A percentile compares a stretch with the other conserved stretches of the same genome.
These are phyloP conservation scores for Megaptera novaeangliae DNA, from an alignment of 2,113 vertebrate species.

Conservation along the genomic window DNA sequence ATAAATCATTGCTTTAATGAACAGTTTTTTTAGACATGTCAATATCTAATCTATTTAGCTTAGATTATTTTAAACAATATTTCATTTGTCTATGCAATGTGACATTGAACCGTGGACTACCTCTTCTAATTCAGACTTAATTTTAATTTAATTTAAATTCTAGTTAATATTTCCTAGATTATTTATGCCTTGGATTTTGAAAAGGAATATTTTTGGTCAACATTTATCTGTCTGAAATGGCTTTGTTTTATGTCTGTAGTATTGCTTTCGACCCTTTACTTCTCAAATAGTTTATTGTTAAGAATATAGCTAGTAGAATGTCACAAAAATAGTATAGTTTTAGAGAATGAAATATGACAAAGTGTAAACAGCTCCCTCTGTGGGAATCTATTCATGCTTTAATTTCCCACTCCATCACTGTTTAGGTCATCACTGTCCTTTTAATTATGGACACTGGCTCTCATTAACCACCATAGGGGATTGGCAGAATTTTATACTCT, in stretches of 20 bases:
- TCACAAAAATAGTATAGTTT: background rate
- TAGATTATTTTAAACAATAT: background rate
- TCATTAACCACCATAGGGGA: rapidly evolving
- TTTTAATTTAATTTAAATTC: background rate
- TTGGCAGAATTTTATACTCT: background rate
- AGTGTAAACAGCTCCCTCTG: background rate
- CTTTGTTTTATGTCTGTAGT: background rate
- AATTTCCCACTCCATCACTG: background rate
- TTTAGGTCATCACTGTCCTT: background rate
- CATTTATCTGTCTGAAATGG: background rate
- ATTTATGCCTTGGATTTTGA: background rate
- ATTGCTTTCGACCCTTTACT: background rate
- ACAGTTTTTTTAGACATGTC: background rate
- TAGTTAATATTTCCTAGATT: background rate
- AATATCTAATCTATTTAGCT: background rate
- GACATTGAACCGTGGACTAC: background rate
- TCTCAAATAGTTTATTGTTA: background rate
- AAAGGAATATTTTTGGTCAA: background rate
- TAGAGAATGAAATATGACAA: background rate
- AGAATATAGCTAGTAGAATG: background rate
- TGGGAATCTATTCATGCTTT: background rate
- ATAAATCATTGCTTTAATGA: background rate
- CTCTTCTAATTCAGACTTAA: background rate
- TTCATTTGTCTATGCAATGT: background rate
- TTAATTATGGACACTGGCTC: background rate